Conservation (phyloP, 2,888 invertebrate genomes). For the Scaptodrosophila latifasciaeformis region DNA sequence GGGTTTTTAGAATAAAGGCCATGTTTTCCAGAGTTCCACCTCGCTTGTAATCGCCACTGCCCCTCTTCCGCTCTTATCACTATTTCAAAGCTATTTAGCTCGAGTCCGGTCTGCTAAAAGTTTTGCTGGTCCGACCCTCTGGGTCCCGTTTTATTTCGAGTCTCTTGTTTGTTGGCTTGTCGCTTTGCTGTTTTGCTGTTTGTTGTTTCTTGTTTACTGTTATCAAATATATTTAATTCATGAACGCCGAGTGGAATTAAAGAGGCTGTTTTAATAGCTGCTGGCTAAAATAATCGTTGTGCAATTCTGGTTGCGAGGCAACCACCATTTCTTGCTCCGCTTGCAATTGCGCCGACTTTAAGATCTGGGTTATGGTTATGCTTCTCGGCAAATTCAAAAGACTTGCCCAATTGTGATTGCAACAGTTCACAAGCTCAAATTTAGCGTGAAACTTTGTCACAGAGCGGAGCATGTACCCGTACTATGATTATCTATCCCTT, state of each 20-base stretch:
- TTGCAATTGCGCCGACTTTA: too few species aligned
- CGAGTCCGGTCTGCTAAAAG: slow-evolving; percentile 30
- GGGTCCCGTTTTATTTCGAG: slow-evolving; percentile 36
- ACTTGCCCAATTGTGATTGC: neutral
- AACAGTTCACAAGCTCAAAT: slow-evolving; percentile 41
- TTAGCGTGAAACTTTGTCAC: slow-evolving; percentile 61
- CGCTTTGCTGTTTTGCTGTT: neutral
- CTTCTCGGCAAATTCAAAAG: too few species aligned
- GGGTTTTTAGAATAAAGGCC: slow-evolving; percentile 63
- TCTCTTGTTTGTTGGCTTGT: slow-evolving; percentile 5
- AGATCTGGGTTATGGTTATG: too few species aligned
- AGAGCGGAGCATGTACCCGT: slow-evolving; percentile 40
- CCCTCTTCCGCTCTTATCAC: slow-evolving; percentile 6
- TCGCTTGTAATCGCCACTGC: neutral
- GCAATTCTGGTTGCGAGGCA: too few species aligned
- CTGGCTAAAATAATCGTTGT: too few species aligned
- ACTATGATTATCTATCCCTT: too few species aligned
- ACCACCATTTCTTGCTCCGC: too few species aligned
- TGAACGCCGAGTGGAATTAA: slow-evolving; percentile 59
- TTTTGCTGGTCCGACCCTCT: slow-evolving; percentile 12
- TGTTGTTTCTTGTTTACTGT: slow-evolving; percentile 37
- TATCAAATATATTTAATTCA: slow-evolving; percentile 68
- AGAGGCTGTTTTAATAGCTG: too few species aligned
- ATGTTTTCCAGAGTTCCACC: slow-evolving; percentile 35
- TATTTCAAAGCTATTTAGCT: slow-evolving; percentile 37